Base-by-base conservation (phyloP, 2,888 invertebrate genomes). In the Callosobruchus maculatus region DNA sequence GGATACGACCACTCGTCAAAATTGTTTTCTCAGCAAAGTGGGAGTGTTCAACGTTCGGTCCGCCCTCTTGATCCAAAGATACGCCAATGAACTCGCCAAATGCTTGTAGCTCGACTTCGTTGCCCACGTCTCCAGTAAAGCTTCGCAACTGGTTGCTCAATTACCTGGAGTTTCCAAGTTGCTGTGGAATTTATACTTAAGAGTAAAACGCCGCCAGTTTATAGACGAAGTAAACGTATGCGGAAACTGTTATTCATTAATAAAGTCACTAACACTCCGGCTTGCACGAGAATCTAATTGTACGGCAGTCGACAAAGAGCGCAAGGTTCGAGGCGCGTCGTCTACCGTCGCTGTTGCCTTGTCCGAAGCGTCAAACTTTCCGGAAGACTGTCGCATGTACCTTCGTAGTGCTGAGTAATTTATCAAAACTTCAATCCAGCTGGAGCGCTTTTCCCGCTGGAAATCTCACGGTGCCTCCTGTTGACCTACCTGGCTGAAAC, bases 161-260 rank as follows among this genome's bases (percentile, higher is more conserved):
- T 49, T 49, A 49, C 49, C 13, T 49, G 49, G 49, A 49, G 49
- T 13, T 49, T 49, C 49, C 4, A 49, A 49, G 49, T 49, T 49
- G 4, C 49, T 13, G 49, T 18, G 3, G 49, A 49, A 49, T 49
- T 49, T 49, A 7, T 49, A 49, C 49, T 18, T 49, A 49, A 49
- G 49, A 49, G 49, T 49, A 49, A 49, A 49, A 49, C 49, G 49
- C 49, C 13, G 49, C 18, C 49, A 18, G 49, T 18, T 49, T 49
- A 49, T 22, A 20, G 20, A 7, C 26, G 22, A 71, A 71, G 13
- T 49, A 49, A 49, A 71, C 67, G 67, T 71, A 71, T 18, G 67
- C 22, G 49, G 30, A 20, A 71, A 67, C 22, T 71, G 67, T 49
- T 49, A 71, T 71, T 71, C 67, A 71, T 71, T 71, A 71, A 71